Percentiles rank a stretch among this genome's conserved stretches.
Evolutionary conservation across 2,797 vertebrate genomes (phyloP).

Genomic region (Buphagus erythrorhynchus): DNA sequence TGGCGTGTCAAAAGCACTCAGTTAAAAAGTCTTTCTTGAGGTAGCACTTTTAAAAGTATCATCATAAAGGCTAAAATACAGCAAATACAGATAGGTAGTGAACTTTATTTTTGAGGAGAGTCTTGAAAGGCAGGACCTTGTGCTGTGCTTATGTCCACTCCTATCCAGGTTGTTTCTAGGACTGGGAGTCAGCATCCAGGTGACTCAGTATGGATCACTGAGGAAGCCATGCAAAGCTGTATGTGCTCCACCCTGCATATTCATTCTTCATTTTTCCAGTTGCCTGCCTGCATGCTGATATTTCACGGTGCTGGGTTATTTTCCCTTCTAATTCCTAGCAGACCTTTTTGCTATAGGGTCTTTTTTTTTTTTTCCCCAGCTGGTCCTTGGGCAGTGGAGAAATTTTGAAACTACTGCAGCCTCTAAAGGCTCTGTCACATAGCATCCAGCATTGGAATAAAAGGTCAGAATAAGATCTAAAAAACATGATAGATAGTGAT

Average conservation of each 20-base stretch:
- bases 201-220: not conserved
- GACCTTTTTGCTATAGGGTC: not conserved
- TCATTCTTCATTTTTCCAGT: not conserved
- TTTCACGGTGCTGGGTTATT: not conserved
- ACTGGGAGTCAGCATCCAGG: not conserved
- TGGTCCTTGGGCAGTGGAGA: not conserved
- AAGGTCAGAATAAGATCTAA: not conserved
- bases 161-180: not conserved
- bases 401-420: not conserved
- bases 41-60: not conserved
- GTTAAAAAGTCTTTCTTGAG: not conserved
- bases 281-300: not conserved
- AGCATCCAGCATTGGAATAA: not conserved
- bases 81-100: not conserved
- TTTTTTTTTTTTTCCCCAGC: not conserved
- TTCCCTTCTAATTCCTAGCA: not conserved
- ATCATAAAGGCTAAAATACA: not conserved
- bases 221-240: not conserved
- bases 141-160: not conserved
- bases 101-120: not conserved
- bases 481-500: not conserved
- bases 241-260: rapidly evolving
- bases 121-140: not conserved
- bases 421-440: not conserved
- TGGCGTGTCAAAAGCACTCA: not conserved